Conservation (phyloP, 2,797 vertebrate genomes). For the Trichosurus vulpecula region DNA sequence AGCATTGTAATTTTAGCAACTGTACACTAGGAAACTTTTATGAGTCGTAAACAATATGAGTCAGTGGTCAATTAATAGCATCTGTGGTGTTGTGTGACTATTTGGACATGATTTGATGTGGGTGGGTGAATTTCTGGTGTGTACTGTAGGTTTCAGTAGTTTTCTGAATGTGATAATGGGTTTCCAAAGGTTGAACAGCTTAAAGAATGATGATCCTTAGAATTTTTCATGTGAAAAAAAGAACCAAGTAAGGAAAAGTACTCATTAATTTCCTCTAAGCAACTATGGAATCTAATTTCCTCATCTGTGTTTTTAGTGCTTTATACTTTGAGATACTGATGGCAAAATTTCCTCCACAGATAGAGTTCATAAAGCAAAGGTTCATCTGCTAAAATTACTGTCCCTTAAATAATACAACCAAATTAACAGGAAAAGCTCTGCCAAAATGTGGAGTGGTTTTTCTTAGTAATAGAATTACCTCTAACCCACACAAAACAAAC, state of each 20-base stretch:
- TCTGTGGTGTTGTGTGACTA: not conserved
- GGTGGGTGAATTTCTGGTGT: not conserved
- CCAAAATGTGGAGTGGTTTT: not conserved
- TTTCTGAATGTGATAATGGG: constrained; percentile 10
- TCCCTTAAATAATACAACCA: not conserved
- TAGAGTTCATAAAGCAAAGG: not conserved
- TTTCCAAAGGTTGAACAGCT: constrained; percentile 51
- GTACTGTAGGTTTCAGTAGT: constrained; percentile 4
- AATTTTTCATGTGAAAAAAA: constrained; percentile 38
- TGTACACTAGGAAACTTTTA: constrained; percentile 8
- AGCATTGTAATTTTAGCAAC: constrained; percentile 21
- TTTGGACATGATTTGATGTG: not conserved
- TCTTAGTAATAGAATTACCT: constrained; percentile 19
- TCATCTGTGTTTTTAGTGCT: not conserved
- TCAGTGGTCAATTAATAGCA: not conserved
- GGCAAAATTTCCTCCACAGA: not conserved
- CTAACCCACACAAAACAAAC: constrained; percentile 2
- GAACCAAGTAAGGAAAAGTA: constrained; percentile 9
- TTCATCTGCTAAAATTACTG: not conserved
- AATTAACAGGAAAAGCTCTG: not conserved
- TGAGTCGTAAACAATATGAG: constrained; percentile 24
- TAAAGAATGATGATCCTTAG: constrained; percentile 28
- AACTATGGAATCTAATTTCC: not conserved
- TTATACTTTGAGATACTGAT: not conserved
- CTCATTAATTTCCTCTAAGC: not conserved